Conservation (phyloP, 2,113 vertebrate species). For the Cyanistes caeruleus region DNA sequence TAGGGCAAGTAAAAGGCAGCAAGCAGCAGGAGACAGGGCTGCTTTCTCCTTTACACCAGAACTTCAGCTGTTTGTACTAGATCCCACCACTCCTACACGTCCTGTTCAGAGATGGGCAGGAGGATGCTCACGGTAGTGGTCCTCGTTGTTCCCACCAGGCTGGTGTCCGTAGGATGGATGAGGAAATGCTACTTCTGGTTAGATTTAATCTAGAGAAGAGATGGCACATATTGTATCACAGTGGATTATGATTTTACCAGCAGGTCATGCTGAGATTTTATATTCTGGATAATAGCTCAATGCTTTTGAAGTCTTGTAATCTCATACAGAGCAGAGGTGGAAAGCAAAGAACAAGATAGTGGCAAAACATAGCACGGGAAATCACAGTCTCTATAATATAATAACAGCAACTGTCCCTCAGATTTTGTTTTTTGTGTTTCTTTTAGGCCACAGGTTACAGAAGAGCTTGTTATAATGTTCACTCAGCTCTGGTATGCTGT, state of each 20-base stretch:
- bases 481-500: not conserved
- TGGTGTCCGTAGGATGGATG: not conserved
- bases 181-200: not conserved
- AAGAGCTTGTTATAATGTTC: not conserved
- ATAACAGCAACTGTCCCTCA: not conserved
- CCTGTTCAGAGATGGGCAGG: not conserved
- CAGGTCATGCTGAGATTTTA: not conserved
- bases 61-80: not conserved
- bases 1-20: not conserved
- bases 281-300: not conserved
- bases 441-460: not conserved
- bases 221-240: not conserved
- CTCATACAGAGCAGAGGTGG: not conserved
- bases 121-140: not conserved
- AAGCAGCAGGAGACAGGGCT: not conserved
- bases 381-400: not conserved
- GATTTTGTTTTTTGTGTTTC: not conserved
- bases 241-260: not conserved
- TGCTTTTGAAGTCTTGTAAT: not conserved
- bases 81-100: not conserved
- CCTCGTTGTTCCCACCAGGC: not conserved
- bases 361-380: not conserved
- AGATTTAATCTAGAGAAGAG: not conserved
- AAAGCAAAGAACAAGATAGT: not conserved
- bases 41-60: not conserved